Evolutionary conservation across 2,888 invertebrate species (phyloP).

Genomic region (Rambutsinella grinnellia): DNA sequence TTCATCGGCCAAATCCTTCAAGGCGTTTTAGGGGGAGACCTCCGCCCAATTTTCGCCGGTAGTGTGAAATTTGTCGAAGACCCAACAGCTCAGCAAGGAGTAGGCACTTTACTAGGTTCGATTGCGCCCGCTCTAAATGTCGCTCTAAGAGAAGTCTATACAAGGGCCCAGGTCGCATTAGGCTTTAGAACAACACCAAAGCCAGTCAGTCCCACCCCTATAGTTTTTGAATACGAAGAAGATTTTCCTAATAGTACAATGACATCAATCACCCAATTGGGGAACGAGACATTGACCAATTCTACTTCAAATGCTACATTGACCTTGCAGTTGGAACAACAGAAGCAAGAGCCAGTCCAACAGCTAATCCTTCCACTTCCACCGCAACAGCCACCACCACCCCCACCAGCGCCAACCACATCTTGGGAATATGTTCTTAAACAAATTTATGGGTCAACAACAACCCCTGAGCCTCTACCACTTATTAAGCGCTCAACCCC

Average conservation of each 20-base stretch:
- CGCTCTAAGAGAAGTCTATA: slow-evolving; percentile 11
- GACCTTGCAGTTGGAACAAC: slow-evolving; percentile 1
- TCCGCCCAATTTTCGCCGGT: slow-evolving; percentile 30
- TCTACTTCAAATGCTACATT: too few relatives aligned
- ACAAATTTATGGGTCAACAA: slow-evolving; percentile 2
- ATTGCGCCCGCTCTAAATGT: slow-evolving; percentile 31
- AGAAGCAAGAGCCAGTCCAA: background rate
- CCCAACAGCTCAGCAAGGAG: background rate
- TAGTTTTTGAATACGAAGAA: too few relatives aligned
- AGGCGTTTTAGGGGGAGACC: slow-evolving; percentile 23
- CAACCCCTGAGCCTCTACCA: slow-evolving; percentile 13
- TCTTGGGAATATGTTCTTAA: slow-evolving; percentile 22
- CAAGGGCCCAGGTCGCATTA: background rate
- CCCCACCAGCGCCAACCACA: background rate
- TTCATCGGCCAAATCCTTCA: slow-evolving; percentile 23
- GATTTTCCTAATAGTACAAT: too few relatives aligned
- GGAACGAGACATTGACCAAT: too few relatives aligned
- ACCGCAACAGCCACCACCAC: background rate
- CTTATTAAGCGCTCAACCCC: background rate
- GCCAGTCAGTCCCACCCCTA: too few relatives aligned
- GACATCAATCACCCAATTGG: background rate
- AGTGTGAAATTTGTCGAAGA: slow-evolving; percentile 30
- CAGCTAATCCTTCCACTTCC: background rate
- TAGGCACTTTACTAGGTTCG: background rate
- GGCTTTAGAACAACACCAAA: slow-evolving; percentile 7